A percentile compares a stretch with the other conserved stretches of the same genome.
Evolutionary conservation across 2,797 vertebrate species (phyloP).

Genomic region (Gymnodraco acuticeps): DNA sequence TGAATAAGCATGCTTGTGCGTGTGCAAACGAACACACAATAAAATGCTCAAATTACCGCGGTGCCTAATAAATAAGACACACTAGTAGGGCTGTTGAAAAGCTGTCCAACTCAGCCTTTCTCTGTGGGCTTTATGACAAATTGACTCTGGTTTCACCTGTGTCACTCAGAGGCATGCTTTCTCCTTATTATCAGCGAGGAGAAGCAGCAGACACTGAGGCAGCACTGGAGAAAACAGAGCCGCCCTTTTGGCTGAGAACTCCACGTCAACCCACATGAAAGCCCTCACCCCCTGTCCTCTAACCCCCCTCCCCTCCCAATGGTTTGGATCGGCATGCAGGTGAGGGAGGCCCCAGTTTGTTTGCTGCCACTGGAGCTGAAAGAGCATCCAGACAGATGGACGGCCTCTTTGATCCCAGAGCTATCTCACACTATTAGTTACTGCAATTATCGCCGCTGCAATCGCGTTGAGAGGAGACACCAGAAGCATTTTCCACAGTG

Average conservation of each 20-base stretch:
- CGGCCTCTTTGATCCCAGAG: constrained; percentile 31
- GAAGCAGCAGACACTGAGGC: constrained; percentile 64
- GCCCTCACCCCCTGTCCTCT: constrained; percentile 9
- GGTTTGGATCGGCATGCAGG: constrained; percentile 70
- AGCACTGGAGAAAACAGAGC: constrained; percentile 60
- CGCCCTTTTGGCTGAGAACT: constrained; percentile 66
- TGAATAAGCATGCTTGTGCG: constrained; percentile 57
- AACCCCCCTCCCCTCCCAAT: constrained; percentile 22
- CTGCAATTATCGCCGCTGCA: constrained; percentile 46
- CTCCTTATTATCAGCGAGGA: constrained; percentile 61
- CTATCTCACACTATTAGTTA: constrained; percentile 62
- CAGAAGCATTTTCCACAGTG: constrained; percentile 18
- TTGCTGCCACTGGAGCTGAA: constrained; percentile 72
- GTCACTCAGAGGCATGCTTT: constrained; percentile 70
- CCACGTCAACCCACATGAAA: constrained; percentile 74
- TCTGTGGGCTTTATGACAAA: constrained; percentile 73
- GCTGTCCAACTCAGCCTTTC: constrained; percentile 62
- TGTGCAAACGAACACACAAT: constrained; percentile 58
- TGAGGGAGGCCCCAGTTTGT: constrained; percentile 75
- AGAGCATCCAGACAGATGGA: constrained; percentile 71
- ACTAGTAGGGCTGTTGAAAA: constrained; percentile 71
- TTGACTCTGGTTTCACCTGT: constrained; percentile 78
- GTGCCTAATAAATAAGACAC: constrained; percentile 81
- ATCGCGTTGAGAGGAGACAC: constrained; percentile 9
- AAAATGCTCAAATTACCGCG: constrained; percentile 77